Conservation (phyloP, 2,797 vertebrate genomes). For the Alca torda region DNA sequence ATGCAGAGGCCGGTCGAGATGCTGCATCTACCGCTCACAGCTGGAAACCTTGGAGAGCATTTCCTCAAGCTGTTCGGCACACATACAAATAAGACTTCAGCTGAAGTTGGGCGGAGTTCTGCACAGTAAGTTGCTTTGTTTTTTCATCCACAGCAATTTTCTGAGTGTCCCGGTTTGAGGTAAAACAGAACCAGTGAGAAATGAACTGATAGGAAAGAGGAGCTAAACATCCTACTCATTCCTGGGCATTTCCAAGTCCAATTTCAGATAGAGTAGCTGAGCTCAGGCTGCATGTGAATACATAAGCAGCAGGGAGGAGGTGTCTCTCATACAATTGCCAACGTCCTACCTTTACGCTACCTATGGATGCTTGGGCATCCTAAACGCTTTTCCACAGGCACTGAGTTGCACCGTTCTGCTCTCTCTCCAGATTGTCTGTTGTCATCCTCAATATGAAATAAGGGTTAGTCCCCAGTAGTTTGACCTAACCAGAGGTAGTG, state of each 20-base stretch:
- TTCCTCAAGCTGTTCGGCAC: background rate
- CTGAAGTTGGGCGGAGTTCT: background rate
- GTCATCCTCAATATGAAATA: background rate
- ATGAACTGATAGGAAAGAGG: background rate
- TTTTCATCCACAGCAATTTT: background rate
- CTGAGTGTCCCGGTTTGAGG: background rate
- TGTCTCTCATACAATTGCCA: background rate
- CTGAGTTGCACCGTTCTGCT: background rate
- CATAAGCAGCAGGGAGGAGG: background rate
- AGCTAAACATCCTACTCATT: background rate
- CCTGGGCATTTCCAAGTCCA: background rate
- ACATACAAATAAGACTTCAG: background rate
- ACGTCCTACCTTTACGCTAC: background rate
- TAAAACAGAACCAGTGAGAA: background rate
- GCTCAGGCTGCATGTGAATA: background rate
- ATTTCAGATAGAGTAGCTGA: background rate
- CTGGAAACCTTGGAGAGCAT: background rate
- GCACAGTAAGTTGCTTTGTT: background rate
- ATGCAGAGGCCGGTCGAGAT: background rate
- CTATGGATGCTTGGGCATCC: background rate
- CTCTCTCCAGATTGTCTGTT: background rate
- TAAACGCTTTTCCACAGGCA: rapidly evolving
- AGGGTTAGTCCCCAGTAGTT: background rate
- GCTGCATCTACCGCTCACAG: background rate
- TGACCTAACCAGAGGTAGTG: background rate